Conservation (phyloP, 2,888 invertebrate species). For the Elgonia sp. region DNA sequence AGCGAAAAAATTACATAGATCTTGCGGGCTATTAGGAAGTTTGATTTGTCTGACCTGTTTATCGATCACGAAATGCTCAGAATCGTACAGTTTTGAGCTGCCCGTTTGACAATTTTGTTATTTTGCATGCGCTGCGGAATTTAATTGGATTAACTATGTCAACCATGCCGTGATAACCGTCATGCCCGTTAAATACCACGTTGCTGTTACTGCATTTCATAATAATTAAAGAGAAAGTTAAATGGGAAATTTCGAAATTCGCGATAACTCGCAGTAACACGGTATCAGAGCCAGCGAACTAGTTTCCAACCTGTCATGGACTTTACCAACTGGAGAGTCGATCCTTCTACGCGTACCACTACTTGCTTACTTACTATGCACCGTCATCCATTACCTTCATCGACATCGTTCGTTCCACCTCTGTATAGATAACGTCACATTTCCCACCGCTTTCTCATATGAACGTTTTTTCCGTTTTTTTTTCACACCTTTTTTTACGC, state of each 20-base stretch:
- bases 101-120: constrained; percentile 62
- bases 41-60: background rate
- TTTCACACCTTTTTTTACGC: constrained; percentile 6
- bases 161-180: constrained; percentile 61
- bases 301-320: constrained; percentile 71
- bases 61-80: background rate
- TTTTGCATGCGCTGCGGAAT: constrained; percentile 57
- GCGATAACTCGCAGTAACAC: constrained; percentile 63
- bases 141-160: constrained; percentile 69
- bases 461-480: constrained; percentile 46
- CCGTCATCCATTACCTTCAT: constrained; percentile 72
- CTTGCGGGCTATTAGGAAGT: background rate
- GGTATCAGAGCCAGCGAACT: constrained; percentile 62
- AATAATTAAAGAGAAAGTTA: constrained; percentile 72
- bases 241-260: constrained; percentile 71
- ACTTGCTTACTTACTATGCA: constrained; percentile 68
- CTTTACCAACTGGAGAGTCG: constrained; percentile 65
- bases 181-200: constrained; percentile 57
- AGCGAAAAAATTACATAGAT: too few relatives aligned
- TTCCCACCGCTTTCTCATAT: constrained; percentile 54
- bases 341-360: constrained; percentile 63
- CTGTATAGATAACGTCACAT: constrained; percentile 73
- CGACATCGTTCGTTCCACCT: constrained; percentile 71
- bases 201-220: constrained; percentile 66
- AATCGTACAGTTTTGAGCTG: constrained; percentile 52